Conservation (phyloP, 2,888 invertebrate species). For the Drosophila gaucha region DNA sequence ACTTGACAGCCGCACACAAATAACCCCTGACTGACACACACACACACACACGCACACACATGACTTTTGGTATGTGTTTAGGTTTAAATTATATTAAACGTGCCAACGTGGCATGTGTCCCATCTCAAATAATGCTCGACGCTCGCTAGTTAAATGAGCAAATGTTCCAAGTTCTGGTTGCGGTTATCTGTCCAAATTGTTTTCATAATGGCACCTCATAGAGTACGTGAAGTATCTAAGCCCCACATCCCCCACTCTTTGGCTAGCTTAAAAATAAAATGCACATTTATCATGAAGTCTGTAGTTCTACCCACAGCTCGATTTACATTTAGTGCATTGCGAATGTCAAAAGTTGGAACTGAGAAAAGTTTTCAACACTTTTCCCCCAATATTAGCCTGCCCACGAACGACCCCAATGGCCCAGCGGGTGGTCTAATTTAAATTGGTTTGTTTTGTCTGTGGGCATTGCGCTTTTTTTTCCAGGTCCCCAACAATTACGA, state of each 20-base stretch:
- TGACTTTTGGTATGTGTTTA: slow-evolving; percentile 65
- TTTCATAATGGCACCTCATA: slow-evolving; percentile 68
- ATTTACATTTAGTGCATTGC: slow-evolving; percentile 77
- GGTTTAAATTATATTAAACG: slow-evolving; percentile 79
- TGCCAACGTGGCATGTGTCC: slow-evolving; percentile 75
- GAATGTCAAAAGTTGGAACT: slow-evolving; percentile 75
- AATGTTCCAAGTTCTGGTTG: slow-evolving; percentile 38
- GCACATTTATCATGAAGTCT: slow-evolving; percentile 69
- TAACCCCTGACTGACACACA: slow-evolving; percentile 51
- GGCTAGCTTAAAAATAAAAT: slow-evolving; percentile 23
- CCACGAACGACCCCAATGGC: slow-evolving; percentile 51
- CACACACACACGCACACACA: slow-evolving; percentile 31
- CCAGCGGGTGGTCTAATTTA: slow-evolving; percentile 81
- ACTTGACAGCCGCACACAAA: slow-evolving; percentile 72
- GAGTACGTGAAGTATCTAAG: slow-evolving; percentile 33
- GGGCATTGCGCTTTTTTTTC: slow-evolving; percentile 73
- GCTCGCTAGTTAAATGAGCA: slow-evolving; percentile 45
- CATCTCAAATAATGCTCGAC: slow-evolving; percentile 52
- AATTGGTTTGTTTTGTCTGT: slow-evolving; percentile 82
- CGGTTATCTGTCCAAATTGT: slow-evolving; percentile 66
- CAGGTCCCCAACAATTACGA: slow-evolving; percentile 71
- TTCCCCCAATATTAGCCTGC: slow-evolving; percentile 56
- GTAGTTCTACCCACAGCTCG: slow-evolving; percentile 21
- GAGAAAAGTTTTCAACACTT: slow-evolving; percentile 72
- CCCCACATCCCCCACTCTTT: not conserved